Base-by-base conservation (phyloP, 2,888 invertebrate genomes). In the Polymixis lichenea region DNA sequence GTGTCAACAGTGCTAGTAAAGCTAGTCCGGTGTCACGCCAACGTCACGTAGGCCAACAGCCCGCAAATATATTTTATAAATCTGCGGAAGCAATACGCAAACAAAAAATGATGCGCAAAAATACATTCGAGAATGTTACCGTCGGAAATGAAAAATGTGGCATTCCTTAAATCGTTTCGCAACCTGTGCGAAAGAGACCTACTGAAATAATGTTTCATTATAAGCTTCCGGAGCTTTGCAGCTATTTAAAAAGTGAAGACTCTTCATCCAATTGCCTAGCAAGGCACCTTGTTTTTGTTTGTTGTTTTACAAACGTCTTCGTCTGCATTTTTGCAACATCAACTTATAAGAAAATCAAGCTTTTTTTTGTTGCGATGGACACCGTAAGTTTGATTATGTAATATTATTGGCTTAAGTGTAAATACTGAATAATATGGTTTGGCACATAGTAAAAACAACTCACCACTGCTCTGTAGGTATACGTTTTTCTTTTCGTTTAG, bases 231-330 rank as follows among this genome's bases (percentile, higher is more conserved):
- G 13, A 61, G 25, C 43, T 56, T 49, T n/a, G 22, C 43, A 43
- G 49, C 55, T 74, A 28, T 62, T 79, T 60, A 32, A 38, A 49
- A 69, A 53, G 49, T 53, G 62, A 60, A 69, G 58, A n/a, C n/a
- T 81, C 76, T 76, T 60, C 19, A 43, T 13, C 11, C 17, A 43
- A 51, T 43, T 53, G 53, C 28, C 17, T n/a, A 49, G 43, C 22
- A 15, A 49, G 68, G 53, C 56, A 68, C 28, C 19, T 81, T 62
- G 46, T 58, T 80, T 74, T 28, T 58, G 28, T 28, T 28, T 17
- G 28, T 62, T n/a, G 25, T 62, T 61, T 61, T 73, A 38, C 15
- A 56, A 74, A 67, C 38, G 28, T 32, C 64, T 64, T 68, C 13
- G n/a, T 15, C 8, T 28, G 49, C 53, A 46, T 38, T 82, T 61